Evolutionary conservation across 1,140 invertebrate species (phyloP).

Genomic region (Calosoma granatense): DNA sequence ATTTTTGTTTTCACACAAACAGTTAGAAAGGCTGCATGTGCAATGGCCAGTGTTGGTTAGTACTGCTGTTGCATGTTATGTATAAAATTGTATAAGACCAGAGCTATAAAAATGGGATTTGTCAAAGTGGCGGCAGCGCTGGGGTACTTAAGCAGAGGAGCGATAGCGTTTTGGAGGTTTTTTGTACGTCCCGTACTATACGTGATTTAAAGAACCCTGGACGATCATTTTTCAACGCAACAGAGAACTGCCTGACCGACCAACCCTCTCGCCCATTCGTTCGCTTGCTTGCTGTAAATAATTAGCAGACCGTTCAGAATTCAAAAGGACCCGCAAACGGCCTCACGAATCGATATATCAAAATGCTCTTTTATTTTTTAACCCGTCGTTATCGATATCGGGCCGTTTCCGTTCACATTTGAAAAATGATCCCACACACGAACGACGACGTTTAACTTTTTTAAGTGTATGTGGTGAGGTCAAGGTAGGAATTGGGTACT

Average conservation of each 20-base stretch:
- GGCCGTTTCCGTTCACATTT: too few relatives aligned
- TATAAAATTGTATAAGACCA: neutral
- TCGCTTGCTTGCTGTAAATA: neutral
- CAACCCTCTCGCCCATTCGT: too few relatives aligned
- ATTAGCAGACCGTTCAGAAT: neutral
- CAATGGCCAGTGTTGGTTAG: too few relatives aligned
- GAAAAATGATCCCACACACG: too few relatives aligned
- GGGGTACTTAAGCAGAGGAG: neutral
- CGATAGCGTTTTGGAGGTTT: neutral
- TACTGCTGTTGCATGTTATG: too few relatives aligned
- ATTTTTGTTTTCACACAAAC: too few relatives aligned
- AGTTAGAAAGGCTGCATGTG: too few relatives aligned
- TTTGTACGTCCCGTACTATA: neutral
- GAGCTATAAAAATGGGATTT: neutral
- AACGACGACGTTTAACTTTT: too few relatives aligned
- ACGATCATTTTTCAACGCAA: neutral
- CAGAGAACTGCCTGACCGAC: neutral
- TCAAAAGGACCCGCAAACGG: neutral
- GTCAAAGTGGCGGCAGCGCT: neutral
- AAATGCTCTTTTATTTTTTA: neutral
- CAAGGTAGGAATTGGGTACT: too few relatives aligned
- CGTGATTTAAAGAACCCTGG: neutral
- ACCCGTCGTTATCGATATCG: neutral
- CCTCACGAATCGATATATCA: neutral
- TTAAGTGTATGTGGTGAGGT: too few relatives aligned